phyloP scores from a whole-genome alignment of 1,140 invertebrate species.

The Andricus grossulariae region DNA sequence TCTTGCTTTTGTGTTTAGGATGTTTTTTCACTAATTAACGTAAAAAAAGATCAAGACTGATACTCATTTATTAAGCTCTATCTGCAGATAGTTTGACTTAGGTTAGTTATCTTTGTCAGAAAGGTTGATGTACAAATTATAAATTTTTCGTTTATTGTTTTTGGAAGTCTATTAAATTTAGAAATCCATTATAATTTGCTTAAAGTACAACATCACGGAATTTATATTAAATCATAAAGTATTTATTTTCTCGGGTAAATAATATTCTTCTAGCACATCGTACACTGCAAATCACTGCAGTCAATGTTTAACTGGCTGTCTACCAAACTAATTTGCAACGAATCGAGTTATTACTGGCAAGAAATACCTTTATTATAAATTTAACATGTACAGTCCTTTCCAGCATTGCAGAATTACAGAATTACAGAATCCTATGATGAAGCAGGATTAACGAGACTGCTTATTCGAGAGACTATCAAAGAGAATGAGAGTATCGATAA shows the following conservation, averaged over 20 bases:
- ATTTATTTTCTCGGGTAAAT: no score
- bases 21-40: no score
- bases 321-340: background rate
- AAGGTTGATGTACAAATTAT: no score
- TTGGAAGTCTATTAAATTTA: no score
- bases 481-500: constrained; percentile 22
- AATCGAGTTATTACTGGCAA: background rate
- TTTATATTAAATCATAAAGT: background rate
- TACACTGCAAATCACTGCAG: background rate
- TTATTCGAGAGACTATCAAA: background rate
- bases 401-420: constrained; percentile 17
- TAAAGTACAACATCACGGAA: background rate
- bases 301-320: background rate
- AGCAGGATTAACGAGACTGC: constrained; percentile 8
- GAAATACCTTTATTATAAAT: background rate
- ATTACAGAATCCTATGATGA: constrained; percentile 14
- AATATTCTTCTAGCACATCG: background rate
- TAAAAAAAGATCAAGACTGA: no score
- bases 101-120: no score
- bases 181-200: no score
- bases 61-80: no score
- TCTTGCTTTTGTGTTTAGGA: no score
- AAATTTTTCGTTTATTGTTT: no score
- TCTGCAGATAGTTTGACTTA: no score
- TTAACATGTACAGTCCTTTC: background rate